Evolutionary conservation across 1,140 invertebrate species (phyloP).

Genomic region (Brachionus manjavacas): DNA sequence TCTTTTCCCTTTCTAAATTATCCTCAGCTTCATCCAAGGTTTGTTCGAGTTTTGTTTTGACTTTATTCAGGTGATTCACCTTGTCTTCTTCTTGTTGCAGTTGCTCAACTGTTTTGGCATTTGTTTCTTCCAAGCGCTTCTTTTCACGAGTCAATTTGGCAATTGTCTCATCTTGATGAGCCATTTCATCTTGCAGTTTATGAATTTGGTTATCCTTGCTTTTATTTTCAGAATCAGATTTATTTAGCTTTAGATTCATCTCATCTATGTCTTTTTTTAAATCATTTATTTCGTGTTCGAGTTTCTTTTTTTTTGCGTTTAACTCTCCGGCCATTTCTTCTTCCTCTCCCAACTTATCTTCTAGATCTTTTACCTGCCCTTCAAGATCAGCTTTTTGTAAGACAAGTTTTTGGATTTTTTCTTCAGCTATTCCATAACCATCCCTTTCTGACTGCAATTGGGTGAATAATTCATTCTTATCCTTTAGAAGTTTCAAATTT

Average conservation of each 20-base stretch:
- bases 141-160: slow-evolving; percentile 99
- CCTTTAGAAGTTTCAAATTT: slow-evolving; percentile 73
- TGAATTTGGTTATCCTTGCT: slow-evolving; percentile 98
- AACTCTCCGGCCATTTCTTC: slow-evolving; percentile 87
- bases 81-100: slow-evolving; percentile 96
- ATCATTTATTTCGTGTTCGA: slow-evolving; percentile 83
- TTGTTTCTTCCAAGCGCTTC: slow-evolving; percentile 88
- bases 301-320: slow-evolving; percentile 87
- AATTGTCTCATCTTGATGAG: slow-evolving; percentile 96
- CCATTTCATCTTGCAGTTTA: slow-evolving; percentile 78
- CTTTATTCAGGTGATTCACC: slow-evolving; percentile 97
- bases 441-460: slow-evolving; percentile 80
- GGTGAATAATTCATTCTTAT: slow-evolving; percentile 82
- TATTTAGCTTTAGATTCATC: slow-evolving; percentile 82
- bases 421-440: slow-evolving; percentile 72
- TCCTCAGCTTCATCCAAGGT: slow-evolving; percentile 95
- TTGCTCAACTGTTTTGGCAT: slow-evolving; percentile 91
- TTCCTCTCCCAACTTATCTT: slow-evolving; percentile 87
- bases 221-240: slow-evolving; percentile 82
- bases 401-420: slow-evolving; percentile 81
- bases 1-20: slow-evolving; percentile 95
- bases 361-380: slow-evolving; percentile 88
- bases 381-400: slow-evolving; percentile 95
- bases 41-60: slow-evolving; percentile 94
- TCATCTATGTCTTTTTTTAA: slow-evolving; percentile 96